These are phyloP conservation scores for Clavelina lepadiformis DNA, from an alignment of 23 tunicate species.

Conservation along the genomic window DNA sequence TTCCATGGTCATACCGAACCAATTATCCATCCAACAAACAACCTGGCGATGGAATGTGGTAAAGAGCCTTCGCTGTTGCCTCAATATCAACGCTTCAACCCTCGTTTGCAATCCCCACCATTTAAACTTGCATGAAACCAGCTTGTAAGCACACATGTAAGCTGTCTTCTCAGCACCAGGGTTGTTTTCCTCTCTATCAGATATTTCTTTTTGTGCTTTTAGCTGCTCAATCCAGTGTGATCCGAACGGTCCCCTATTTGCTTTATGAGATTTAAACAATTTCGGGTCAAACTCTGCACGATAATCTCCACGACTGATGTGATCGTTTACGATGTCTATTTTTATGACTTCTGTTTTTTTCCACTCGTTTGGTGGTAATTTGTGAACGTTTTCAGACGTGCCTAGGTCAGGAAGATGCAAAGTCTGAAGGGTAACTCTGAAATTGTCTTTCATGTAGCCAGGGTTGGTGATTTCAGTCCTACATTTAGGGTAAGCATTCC, in stretches of 20 bases:
- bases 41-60: constrained; percentile 87
- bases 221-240: constrained; percentile 46
- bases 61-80: constrained; percentile 61
- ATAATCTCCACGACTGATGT: constrained; percentile 23
- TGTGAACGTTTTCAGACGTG: constrained; percentile 54
- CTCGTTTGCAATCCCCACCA: constrained; percentile 73
- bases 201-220: constrained; percentile 11
- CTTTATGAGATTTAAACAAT: constrained; percentile 11
- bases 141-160: constrained; percentile 90
- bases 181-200: no score
- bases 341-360: constrained; percentile 37
- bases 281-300: constrained; percentile 37
- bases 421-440: constrained; percentile 38
- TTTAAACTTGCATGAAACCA: constrained; percentile 77
- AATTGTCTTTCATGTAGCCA: constrained; percentile 52
- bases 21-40: constrained; percentile 89
- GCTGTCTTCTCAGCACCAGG: background rate
- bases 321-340: constrained; percentile 58
- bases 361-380: constrained; percentile 18
- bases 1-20: constrained; percentile 81
- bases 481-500: constrained; percentile 84
- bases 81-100: constrained; percentile 61
- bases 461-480: constrained; percentile 82
- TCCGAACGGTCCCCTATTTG: constrained; percentile 32
- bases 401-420: constrained; percentile 49